Percentiles rank a stretch among this genome's conserved stretches.
Conservation (phyloP, 2,797 vertebrate genomes). For the Galaxias olidus region DNA sequence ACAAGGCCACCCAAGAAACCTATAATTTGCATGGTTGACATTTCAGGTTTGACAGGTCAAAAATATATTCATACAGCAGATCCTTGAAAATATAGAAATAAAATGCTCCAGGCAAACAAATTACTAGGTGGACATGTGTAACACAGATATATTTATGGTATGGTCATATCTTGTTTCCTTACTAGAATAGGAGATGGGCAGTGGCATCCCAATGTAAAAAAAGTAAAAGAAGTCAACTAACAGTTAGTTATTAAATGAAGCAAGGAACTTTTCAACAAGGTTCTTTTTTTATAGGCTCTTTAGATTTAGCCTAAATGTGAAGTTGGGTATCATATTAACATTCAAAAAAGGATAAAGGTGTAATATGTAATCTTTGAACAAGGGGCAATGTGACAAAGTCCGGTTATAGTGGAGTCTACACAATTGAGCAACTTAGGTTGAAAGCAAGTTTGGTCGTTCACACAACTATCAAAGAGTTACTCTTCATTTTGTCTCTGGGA, state of each 20-base stretch:
- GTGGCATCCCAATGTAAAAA: constrained; percentile 40
- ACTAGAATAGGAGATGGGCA: constrained; percentile 37
- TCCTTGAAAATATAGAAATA: constrained; percentile 35
- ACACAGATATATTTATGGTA: constrained; percentile 75
- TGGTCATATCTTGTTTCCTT: constrained; percentile 62
- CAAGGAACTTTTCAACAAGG: constrained; percentile 41
- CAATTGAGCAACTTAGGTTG: constrained; percentile 26
- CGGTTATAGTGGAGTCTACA: constrained; percentile 53
- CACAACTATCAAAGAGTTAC: no score
- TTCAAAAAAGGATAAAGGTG: constrained; percentile 58
- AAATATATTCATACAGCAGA: constrained; percentile 26
- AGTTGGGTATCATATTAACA: constrained; percentile 79
- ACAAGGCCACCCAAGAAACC: constrained; percentile 82
- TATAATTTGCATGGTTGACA: constrained; percentile 85
- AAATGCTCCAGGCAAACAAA: constrained; percentile 59
- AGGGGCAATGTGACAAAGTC: constrained; percentile 76
- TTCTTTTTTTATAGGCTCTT: constrained; percentile 21
- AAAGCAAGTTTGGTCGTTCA: no score
- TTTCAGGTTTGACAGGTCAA: constrained; percentile 53
- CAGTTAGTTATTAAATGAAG: constrained; percentile 63
- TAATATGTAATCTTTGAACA: constrained; percentile 71
- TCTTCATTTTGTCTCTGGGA: no score
- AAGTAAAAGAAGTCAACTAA: constrained; percentile 38
- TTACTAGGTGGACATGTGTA: constrained; percentile 76
- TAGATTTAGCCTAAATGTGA: constrained; percentile 36